Percentiles rank a stretch among this genome's conserved stretches.
These are phyloP conservation scores for Myanophis thanlyinensis DNA, from an alignment of 2,113 vertebrate species.

Conservation along the genomic window DNA sequence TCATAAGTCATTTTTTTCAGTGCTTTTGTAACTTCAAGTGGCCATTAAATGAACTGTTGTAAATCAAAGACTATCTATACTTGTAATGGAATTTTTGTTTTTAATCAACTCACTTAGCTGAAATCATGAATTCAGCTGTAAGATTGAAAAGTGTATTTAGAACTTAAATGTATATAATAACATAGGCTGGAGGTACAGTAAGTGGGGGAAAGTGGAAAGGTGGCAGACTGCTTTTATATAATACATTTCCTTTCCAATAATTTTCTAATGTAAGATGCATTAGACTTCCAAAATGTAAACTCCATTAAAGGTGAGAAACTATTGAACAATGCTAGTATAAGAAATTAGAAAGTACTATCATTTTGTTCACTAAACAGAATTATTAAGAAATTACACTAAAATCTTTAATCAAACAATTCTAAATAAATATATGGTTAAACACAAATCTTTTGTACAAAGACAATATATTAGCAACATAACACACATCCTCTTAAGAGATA, in stretches of 20 bases:
- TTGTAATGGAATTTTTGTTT: background rate
- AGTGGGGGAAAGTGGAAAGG: background rate
- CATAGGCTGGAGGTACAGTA: background rate
- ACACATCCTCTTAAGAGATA: conserved; percentile 49
- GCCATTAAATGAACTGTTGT: background rate
- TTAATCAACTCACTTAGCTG: background rate
- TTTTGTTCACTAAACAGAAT: background rate
- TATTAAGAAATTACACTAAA: background rate
- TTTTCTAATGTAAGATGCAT: background rate
- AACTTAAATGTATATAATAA: background rate
- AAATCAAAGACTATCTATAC: background rate
- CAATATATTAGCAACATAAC: conserved; percentile 39
- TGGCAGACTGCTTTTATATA: background rate
- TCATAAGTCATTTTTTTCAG: background rate
- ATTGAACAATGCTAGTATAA: background rate
- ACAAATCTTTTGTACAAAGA: background rate
- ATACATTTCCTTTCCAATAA: background rate
- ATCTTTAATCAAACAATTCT: background rate
- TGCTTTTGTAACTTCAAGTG: background rate
- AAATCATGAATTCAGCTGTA: background rate
- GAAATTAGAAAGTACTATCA: background rate
- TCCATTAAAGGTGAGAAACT: background rate
- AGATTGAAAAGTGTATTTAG: background rate
- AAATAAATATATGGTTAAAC: conserved; percentile 15
- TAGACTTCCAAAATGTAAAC: background rate